These are phyloP conservation scores for Pardalotus punctatus DNA, from an alignment of 2,113 vertebrate species.

Conservation along the genomic window DNA sequence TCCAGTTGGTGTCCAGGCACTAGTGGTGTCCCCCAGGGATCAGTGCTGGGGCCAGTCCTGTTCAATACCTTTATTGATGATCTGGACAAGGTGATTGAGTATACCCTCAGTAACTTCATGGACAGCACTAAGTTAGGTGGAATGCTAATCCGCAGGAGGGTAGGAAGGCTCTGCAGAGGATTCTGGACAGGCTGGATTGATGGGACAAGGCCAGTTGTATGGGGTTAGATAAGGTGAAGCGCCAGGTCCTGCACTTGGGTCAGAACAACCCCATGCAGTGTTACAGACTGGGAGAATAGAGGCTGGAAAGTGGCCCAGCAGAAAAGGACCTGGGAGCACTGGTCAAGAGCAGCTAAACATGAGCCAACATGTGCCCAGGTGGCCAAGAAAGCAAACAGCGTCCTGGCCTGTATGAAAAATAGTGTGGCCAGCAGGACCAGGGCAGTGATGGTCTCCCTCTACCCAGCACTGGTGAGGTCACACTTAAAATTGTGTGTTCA, in stretches of 20 bases:
- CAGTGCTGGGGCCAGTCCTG: neutral
- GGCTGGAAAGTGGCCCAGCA: neutral
- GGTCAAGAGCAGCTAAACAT: neutral
- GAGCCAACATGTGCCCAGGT: neutral
- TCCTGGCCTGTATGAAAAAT: neutral
- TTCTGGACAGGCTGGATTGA: neutral
- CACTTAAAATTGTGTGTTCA: neutral
- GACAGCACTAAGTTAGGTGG: neutral
- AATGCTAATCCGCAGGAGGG: neutral
- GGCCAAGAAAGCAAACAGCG: neutral
- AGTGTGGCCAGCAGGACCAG: neutral
- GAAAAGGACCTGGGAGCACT: neutral
- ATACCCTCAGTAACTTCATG: neutral
- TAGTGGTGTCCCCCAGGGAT: neutral
- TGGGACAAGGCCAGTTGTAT: neutral
- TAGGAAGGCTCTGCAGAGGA: neutral
- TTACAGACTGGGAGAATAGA: neutral
- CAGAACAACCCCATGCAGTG: neutral
- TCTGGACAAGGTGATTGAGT: neutral
- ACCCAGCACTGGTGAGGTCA: rapidly evolving
- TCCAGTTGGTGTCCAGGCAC: neutral
- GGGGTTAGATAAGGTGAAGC: neutral
- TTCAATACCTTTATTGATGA: neutral
- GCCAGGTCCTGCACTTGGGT: neutral
- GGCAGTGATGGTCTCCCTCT: neutral